A percentile compares a stretch with the other conserved stretches of the same genome.
phyloP scores from a whole-genome alignment of 2,113 vertebrate genomes.

The Excalfactoria chinensis region DNA sequence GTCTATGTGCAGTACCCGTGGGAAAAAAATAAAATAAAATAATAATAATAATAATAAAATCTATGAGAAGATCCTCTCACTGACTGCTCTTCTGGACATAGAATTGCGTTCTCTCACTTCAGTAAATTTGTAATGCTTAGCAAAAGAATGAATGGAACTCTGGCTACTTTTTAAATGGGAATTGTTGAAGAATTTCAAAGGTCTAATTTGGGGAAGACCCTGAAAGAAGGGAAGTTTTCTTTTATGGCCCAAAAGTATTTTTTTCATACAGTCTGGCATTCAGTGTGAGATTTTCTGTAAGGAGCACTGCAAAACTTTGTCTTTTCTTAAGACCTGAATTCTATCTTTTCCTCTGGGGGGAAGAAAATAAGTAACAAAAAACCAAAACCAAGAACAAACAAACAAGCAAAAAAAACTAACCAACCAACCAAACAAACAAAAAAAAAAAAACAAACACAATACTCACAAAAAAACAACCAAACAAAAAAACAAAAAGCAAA shows the following conservation, averaged over 20 bases:
- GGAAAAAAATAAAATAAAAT: not conserved
- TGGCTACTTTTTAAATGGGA: not conserved
- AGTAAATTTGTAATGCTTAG: not conserved
- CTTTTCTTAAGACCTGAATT: not conserved
- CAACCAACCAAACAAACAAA: too few species aligned
- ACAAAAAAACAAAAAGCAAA: too few species aligned
- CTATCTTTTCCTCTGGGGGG: not conserved
- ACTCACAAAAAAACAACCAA: too few species aligned
- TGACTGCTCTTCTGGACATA: not conserved
- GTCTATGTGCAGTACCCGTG: not conserved
- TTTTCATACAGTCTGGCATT: not conserved
- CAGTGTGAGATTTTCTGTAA: not conserved
- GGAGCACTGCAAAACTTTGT: not conserved
- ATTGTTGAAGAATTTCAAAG: not conserved
- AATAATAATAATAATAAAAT: too few species aligned
- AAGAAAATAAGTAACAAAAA: not conserved
- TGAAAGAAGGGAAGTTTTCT: not conserved
- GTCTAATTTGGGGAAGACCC: not conserved
- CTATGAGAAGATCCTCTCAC: not conserved
- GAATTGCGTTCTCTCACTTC: not conserved
- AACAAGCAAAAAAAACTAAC: too few species aligned
- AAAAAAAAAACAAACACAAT: too few species aligned
- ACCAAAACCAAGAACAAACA: not conserved
- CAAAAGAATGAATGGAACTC: not conserved
- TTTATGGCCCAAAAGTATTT: not conserved